Evolutionary conservation across 2,797 vertebrate species (phyloP).

Genomic region (Allobates femoralis): DNA sequence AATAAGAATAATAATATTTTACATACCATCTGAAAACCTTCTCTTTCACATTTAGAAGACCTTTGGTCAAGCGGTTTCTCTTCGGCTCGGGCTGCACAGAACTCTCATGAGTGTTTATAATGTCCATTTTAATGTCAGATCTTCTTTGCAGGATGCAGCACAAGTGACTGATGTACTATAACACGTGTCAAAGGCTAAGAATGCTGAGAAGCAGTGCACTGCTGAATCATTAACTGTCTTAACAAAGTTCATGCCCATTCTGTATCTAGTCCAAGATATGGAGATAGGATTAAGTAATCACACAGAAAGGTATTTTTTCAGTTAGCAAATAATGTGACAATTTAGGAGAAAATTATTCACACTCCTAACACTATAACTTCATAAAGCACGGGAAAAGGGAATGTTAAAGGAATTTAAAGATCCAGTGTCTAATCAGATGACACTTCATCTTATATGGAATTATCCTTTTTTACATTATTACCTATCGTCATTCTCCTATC

Average conservation of each 20-base stretch:
- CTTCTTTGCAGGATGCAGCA: not conserved
- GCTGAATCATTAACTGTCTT: slow-evolving; percentile 56
- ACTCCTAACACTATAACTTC: not conserved
- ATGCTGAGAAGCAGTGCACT: not conserved
- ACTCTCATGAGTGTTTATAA: slow-evolving; percentile 49
- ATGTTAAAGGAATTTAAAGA: not conserved
- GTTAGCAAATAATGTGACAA: slow-evolving; percentile 29
- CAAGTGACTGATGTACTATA: not conserved
- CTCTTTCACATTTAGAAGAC: slow-evolving; percentile 9
- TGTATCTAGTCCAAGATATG: slow-evolving; percentile 35
- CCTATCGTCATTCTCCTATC: not conserved
- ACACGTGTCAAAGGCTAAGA: slow-evolving; percentile 22
- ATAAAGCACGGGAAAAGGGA: not conserved
- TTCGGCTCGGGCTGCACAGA: not conserved
- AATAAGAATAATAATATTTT: not conserved
- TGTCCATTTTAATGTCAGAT: slow-evolving; percentile 36
- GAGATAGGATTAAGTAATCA: not conserved
- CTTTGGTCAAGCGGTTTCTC: not conserved
- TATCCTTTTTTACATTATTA: not conserved
- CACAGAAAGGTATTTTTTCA: not conserved
- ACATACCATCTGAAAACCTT: slow-evolving; percentile 53
- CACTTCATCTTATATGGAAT: not conserved
- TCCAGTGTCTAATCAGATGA: not conserved
- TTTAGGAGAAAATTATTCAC: not conserved
- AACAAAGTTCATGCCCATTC: slow-evolving; percentile 15